phyloP scores from a whole-genome alignment of 1,140 invertebrate species.

The Drosophila tani region DNA sequence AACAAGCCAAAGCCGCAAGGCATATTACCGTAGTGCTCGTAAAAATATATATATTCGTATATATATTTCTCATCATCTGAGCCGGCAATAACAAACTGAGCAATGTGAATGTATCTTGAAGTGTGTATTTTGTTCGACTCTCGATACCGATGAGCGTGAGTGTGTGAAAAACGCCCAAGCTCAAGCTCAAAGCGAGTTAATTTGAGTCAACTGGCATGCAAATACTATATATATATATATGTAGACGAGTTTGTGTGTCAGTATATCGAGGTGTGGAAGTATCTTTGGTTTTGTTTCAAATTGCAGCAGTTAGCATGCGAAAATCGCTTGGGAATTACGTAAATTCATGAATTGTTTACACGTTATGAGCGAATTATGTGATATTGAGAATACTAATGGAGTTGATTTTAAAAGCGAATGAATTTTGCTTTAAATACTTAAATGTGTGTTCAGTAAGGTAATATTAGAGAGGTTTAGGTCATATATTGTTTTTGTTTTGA shows the following conservation, averaged over 20 bases:
- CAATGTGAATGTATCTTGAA: conserved; percentile 72
- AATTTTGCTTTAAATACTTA: conserved; percentile 9
- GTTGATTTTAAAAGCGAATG: conserved; percentile 12
- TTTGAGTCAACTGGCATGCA: conserved; percentile 45
- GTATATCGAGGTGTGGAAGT: conserved; percentile 33
- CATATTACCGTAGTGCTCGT: conserved; percentile 20
- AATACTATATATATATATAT: conserved; percentile 7
- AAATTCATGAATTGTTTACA: conserved; percentile 27
- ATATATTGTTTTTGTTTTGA: background rate
- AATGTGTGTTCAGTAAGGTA: background rate
- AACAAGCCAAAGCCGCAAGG: conserved; percentile 37
- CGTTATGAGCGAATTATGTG: conserved; percentile 24
- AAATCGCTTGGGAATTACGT: conserved; percentile 32
- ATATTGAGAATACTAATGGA: conserved; percentile 20
- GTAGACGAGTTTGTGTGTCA: conserved; percentile 9
- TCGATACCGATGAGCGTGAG: conserved; percentile 36
- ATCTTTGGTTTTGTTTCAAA: conserved; percentile 32
- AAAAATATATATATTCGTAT: background rate
- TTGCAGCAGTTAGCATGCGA: conserved; percentile 16
- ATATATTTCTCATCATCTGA: conserved; percentile 15
- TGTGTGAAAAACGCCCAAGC: conserved; percentile 78
- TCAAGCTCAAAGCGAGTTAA: conserved; percentile 53
- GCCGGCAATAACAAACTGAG: conserved; percentile 43
- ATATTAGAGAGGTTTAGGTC: background rate
- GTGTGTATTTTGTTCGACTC: conserved; percentile 52